phyloP scores from a whole-genome alignment of 2,888 invertebrate species.

The Idaea dimidiata region DNA sequence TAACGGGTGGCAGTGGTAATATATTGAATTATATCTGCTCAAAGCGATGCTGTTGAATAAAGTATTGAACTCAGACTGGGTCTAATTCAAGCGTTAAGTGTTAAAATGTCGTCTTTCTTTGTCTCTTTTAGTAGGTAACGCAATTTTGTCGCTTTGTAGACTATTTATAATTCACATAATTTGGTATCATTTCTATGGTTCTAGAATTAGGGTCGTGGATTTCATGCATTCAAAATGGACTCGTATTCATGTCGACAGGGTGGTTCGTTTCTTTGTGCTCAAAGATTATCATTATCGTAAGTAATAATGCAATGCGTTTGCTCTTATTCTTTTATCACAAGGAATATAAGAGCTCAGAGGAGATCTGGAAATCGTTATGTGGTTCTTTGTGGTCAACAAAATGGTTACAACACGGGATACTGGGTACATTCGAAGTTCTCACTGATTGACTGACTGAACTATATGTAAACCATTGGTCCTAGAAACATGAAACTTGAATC shows the following conservation, averaged over 20 bases:
- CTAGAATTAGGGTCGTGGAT: neutral
- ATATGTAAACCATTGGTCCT: no score
- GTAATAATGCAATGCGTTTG: neutral
- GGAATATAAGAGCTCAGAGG: neutral
- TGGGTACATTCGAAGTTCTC: neutral
- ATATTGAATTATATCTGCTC: neutral
- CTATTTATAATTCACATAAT: neutral
- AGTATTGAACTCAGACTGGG: neutral
- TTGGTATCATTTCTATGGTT: no score
- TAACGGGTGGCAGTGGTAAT: neutral
- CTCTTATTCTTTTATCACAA: neutral
- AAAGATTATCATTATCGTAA: neutral
- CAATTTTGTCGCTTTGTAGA: neutral
- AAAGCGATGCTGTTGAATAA: neutral
- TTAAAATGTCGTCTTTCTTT: neutral
- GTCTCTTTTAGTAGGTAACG: neutral
- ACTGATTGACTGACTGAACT: no score
- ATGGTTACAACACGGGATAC: neutral
- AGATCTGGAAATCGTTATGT: neutral
- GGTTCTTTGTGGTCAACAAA: neutral
- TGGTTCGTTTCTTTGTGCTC: neutral
- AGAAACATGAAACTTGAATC: no score
- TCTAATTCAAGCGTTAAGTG: neutral
- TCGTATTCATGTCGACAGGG: neutral
- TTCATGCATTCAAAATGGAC: neutral